A percentile compares a stretch with the other conserved stretches of the same genome.
Evolutionary conservation across 2,113 vertebrate genomes (phyloP).

Genomic region (Thinocorus orbignyianus): DNA sequence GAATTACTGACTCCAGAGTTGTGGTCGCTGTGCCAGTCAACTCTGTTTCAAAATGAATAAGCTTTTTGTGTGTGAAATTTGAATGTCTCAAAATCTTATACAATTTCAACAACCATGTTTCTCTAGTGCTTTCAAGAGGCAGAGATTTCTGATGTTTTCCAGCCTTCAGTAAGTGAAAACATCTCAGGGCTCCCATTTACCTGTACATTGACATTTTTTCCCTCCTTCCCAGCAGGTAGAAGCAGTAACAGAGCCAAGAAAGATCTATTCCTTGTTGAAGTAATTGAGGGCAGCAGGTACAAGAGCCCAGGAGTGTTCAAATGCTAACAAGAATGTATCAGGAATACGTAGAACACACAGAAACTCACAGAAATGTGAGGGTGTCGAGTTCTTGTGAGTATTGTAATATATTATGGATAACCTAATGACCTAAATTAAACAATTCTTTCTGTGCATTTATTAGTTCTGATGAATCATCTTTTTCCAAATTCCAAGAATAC

Average conservation of each 20-base stretch:
- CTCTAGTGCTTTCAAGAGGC: slow-evolving; percentile 17
- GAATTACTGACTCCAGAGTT: not conserved
- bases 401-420: slow-evolving; percentile 6
- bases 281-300: slow-evolving; percentile 71
- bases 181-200: slow-evolving; percentile 32
- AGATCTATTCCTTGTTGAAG: slow-evolving; percentile 52
- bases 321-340: slow-evolving; percentile 52
- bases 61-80: not conserved
- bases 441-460: slow-evolving; percentile 25
- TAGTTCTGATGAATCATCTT: not conserved
- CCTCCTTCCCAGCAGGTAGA: slow-evolving; percentile 21
- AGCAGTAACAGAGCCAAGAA: slow-evolving; percentile 42
- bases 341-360: slow-evolving; percentile 27
- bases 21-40: not conserved
- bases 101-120: not conserved
- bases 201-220: not conserved
- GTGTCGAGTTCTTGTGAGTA: not conserved
- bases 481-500: not conserved
- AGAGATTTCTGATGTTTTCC: slow-evolving; percentile 34
- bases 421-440: slow-evolving; percentile 39
- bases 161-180: slow-evolving; percentile 10
- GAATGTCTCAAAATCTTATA: not conserved
- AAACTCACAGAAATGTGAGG: slow-evolving; percentile 6
- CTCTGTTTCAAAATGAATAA: not conserved
- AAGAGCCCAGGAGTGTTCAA: slow-evolving; percentile 54